phyloP scores from a whole-genome alignment of 2,888 invertebrate species.

The Catocala sponsa region DNA sequence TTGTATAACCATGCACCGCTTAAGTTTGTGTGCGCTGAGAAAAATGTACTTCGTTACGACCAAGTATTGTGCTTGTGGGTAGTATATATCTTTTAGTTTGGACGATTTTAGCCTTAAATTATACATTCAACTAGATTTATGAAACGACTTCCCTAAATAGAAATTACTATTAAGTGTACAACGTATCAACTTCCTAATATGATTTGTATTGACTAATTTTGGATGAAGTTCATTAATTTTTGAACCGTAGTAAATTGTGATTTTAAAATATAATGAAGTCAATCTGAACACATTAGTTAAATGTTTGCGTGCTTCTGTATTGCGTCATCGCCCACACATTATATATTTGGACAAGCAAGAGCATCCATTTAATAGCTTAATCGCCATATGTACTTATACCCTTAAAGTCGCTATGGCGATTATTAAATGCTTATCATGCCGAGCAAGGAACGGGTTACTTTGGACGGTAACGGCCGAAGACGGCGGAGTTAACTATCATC shows the following conservation, averaged over 20 bases:
- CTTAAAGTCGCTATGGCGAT: conserved; percentile 8
- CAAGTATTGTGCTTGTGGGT: conserved; percentile 42
- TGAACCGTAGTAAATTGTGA: neutral
- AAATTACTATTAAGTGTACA: neutral
- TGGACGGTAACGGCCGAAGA: neutral
- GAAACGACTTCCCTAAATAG: neutral
- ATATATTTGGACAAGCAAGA: conserved; percentile 18
- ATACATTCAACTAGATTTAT: neutral
- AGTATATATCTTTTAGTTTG: conserved; percentile 16
- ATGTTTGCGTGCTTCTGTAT: conserved; percentile 1
- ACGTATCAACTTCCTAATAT: neutral
- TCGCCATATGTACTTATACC: conserved; percentile 9
- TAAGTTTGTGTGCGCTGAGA: conserved; percentile 33
- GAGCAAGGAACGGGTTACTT: conserved; percentile 4
- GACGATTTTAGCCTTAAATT: conserved; percentile 14
- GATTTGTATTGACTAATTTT: neutral
- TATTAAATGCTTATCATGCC: conserved; percentile 19
- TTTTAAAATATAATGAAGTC: neutral
- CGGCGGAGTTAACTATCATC: conserved; percentile 7
- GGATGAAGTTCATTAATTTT: conserved; percentile 8
- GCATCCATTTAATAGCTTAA: conserved; percentile 25
- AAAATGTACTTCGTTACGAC: conserved; percentile 51
- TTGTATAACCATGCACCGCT: conserved; percentile 27
- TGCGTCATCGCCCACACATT: conserved; percentile 3
- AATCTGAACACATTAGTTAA: neutral